phyloP scores from a whole-genome alignment of 2,113 vertebrate genomes.

The Vimba vimba region DNA sequence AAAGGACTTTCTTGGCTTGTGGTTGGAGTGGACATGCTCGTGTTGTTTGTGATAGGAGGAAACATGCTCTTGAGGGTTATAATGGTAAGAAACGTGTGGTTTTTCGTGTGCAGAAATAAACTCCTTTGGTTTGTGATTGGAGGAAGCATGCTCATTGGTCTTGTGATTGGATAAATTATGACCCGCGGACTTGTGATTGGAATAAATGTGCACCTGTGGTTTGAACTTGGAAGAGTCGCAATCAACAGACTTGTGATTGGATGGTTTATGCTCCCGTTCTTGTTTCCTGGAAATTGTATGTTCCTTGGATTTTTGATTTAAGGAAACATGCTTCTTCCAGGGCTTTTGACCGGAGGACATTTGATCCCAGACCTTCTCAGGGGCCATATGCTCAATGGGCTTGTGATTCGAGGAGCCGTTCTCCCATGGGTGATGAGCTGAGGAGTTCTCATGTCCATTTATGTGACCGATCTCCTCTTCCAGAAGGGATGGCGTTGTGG shows the following conservation, averaged over 20 bases:
- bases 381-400: conserved; percentile 74
- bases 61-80: conserved; percentile 71
- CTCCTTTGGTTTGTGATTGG: conserved; percentile 79
- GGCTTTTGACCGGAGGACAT: conserved; percentile 85
- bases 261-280: conserved; percentile 74
- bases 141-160: conserved; percentile 72
- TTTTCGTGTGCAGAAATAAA: conserved; percentile 75
- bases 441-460: conserved; percentile 81
- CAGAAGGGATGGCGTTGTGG: conserved; percentile 72
- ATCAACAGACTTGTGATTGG: conserved; percentile 76
- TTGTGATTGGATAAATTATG: conserved; percentile 77
- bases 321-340: conserved; percentile 76
- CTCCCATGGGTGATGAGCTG: conserved; percentile 88
- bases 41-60: conserved; percentile 61
- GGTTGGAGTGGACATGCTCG: conserved; percentile 73
- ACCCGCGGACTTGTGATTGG: conserved; percentile 79
- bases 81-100: conserved; percentile 69
- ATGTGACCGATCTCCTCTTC: conserved; percentile 85
- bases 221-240: conserved; percentile 77
- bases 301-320: conserved; percentile 88
- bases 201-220: conserved; percentile 75
- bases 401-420: conserved; percentile 87
- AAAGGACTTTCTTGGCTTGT: conserved; percentile 74
- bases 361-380: conserved; percentile 61
- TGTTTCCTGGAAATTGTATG: conserved; percentile 67